Evolutionary conservation across 2,797 vertebrate species (phyloP), one percentile per base, ranked within the genome.

Genomic region (Carapus acus): DNA sequence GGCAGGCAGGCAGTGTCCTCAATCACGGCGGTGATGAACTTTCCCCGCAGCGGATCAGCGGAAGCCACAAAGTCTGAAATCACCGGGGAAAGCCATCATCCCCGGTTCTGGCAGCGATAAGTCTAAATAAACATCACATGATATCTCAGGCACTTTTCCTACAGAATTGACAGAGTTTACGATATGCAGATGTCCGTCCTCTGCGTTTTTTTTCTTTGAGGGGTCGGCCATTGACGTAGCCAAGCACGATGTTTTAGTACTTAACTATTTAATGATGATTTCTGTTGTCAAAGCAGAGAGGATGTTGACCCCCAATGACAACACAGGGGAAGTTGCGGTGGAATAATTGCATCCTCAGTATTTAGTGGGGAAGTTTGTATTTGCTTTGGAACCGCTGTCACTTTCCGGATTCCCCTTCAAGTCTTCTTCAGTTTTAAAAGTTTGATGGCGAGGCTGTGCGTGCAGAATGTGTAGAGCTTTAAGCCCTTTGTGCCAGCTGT

Each of bases 11-110:
- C 16, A 49, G 40, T 36, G 51, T 67, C 31, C 60, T 19, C 15
- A 59, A 62, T 49, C 55, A 49, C 29, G 39, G 43, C 36, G 9
- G 43, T 43, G 47, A 38, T 53, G 49, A 65, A 53, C 56, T 20
- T 49, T 58, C 53, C 50, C 49, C 19, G 49, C 51, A 45, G 12
- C 50, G 46, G 66, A 49, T 63, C 41, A 41, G 14, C 40, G 19
- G 51, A 58, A 65, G 64, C 65, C 73, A 60, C 51, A 66, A 36
- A 54, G 49, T 41, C 59, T 59, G 16, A 49, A 71, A 65, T 38
- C 52, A 55, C 71, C 65, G n/a, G 71, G 66, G 56, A 75, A 79
- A 78, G 78, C 58, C 24, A 76, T 65, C 54, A 70, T 71, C 43
- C 58, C 46, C 55, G 55, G 50, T 65, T 60, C 50, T 79, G 71